These are phyloP conservation scores for Physeter macrocephalus DNA, from an alignment of 2,113 vertebrate genomes.

Conservation along the genomic window DNA sequence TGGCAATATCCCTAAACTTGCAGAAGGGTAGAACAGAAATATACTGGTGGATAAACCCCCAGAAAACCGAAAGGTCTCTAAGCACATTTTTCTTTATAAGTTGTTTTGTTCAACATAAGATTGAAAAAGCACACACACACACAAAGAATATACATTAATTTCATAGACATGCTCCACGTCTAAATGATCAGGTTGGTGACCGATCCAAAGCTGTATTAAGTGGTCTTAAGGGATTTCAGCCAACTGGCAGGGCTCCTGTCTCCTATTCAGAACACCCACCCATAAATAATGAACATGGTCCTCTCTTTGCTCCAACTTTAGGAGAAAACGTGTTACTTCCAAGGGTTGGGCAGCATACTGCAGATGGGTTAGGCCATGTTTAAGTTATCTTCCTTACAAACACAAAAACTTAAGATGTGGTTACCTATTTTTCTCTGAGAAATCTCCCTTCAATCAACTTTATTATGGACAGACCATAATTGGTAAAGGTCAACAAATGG, in stretches of 20 bases:
- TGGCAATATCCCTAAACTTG: neutral
- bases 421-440: constrained; percentile 2
- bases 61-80: neutral
- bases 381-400: neutral
- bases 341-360: neutral
- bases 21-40: neutral
- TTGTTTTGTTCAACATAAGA: neutral
- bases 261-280: neutral
- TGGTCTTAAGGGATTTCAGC: neutral
- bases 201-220: neutral
- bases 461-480: neutral
- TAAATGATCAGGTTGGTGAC: neutral
- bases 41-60: neutral
- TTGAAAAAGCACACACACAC: neutral
- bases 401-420: neutral
- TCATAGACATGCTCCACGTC: neutral
- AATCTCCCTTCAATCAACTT: neutral
- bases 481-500: neutral
- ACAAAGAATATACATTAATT: neutral
- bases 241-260: neutral
- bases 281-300: neutral
- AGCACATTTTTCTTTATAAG: neutral
- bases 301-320: neutral
- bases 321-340: neutral
- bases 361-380: neutral